A percentile compares a stretch with the other conserved stretches of the same genome.
Evolutionary conservation across 2,888 invertebrate genomes (phyloP).

Genomic region (Nasonovia ribisnigri): DNA sequence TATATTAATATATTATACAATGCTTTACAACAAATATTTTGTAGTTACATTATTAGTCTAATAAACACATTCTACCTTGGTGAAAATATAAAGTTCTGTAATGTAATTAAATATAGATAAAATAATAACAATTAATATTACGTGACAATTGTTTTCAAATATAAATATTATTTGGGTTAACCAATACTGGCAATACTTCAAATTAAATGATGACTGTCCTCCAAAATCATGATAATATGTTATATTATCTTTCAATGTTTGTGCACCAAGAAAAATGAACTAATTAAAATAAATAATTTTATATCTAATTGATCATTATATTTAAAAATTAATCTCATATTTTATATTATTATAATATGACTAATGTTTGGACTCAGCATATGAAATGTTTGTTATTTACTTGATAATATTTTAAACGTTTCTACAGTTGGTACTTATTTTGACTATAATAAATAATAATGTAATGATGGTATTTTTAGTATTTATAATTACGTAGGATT

Average conservation of each 20-base stretch:
- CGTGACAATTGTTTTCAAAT: background rate
- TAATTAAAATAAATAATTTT: background rate
- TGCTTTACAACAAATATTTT: background rate
- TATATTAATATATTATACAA: too few relatives aligned
- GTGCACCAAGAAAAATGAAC: background rate
- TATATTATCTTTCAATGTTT: background rate
- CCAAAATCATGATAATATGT: background rate
- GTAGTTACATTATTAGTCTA: background rate
- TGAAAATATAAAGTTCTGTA: background rate
- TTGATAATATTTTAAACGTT: background rate
- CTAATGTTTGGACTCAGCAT: background rate
- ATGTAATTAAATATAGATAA: background rate
- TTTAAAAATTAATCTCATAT: background rate
- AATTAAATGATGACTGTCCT: background rate
- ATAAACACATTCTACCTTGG: background rate
- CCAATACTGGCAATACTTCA: background rate
- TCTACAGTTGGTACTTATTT: background rate
- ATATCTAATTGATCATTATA: background rate
- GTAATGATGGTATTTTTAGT: background rate
- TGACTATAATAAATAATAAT: background rate
- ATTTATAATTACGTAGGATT: background rate
- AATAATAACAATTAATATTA: background rate
- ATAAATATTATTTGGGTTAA: background rate
- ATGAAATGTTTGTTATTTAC: background rate
- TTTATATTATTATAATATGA: background rate